Percentiles rank a stretch among this genome's conserved stretches.
phyloP scores from a whole-genome alignment of 2,113 vertebrate species.

The Oreotrochilus melanogaster region DNA sequence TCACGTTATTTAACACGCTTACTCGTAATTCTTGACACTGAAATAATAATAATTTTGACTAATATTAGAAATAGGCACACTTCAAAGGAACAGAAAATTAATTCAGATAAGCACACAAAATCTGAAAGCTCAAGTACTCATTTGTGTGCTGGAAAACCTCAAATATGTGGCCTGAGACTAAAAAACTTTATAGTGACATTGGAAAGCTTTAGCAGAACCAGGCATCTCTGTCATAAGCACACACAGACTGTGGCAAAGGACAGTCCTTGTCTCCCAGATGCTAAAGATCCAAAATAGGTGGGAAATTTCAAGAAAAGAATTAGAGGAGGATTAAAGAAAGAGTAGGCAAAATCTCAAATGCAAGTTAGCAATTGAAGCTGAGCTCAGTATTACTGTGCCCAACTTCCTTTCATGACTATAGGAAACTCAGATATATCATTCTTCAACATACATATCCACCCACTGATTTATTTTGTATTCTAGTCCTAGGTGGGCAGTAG shows the following conservation, averaged over 20 bases:
- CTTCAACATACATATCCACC: not conserved
- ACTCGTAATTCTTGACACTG: not conserved
- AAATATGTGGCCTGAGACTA: not conserved
- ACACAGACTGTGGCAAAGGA: not conserved
- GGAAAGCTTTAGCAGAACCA: not conserved
- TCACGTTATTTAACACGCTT: not conserved
- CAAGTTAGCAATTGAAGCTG: not conserved
- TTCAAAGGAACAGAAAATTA: conserved; percentile 5
- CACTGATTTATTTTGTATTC: not conserved
- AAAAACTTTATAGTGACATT: not conserved
- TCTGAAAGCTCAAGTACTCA: not conserved
- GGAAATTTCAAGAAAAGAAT: not conserved
- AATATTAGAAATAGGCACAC: not conserved
- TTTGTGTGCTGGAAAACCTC: not conserved
- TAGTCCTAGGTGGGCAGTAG: not conserved
- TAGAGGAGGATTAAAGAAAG: not conserved
- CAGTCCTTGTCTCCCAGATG: not conserved
- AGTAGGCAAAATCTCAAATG: not conserved
- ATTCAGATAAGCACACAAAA: not conserved
- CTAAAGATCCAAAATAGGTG: not conserved
- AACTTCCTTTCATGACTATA: not conserved
- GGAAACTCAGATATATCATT: not conserved
- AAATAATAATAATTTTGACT: not conserved
- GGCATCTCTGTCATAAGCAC: not conserved
- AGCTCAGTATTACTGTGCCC: not conserved